Percentiles rank a stretch among this genome's conserved stretches.
These are phyloP conservation scores for Aurelia aurita complex sp. Pacific DNA, from an alignment of 30 jellyfish, hydroid and myxozoan species.

Conservation along the genomic window DNA sequence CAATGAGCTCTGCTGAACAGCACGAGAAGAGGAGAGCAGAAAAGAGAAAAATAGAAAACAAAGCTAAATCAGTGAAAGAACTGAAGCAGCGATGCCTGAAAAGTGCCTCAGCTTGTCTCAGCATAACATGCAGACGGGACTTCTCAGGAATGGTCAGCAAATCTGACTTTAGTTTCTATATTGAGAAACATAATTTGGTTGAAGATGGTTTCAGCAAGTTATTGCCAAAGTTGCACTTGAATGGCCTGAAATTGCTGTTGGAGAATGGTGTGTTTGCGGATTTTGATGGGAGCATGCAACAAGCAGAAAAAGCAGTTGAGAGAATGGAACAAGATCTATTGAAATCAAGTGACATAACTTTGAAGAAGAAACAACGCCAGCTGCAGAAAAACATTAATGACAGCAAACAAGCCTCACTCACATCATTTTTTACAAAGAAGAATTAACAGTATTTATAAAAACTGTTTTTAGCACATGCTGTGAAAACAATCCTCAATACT, in stretches of 20 bases:
- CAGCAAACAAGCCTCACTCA: constrained; percentile 6
- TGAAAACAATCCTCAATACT: neutral
- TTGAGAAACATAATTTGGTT: constrained; percentile 29
- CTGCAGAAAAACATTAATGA: constrained; percentile 7
- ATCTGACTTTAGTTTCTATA: constrained; percentile 29
- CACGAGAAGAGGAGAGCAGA: constrained; percentile 20
- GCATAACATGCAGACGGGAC: constrained; percentile 18
- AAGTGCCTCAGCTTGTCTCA: constrained; percentile 20
- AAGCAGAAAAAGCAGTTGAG: neutral
- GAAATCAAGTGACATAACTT: neutral
- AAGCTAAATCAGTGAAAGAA: constrained; percentile 10
- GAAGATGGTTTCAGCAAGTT: constrained; percentile 27
- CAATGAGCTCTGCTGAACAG: constrained; percentile 6
- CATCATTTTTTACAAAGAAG: neutral
- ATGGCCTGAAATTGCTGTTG: neutral
- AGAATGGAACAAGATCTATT: too few relatives aligned
- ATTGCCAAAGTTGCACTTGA: constrained; percentile 20
- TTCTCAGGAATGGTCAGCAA: constrained; percentile 17
- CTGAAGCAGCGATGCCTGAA: constrained; percentile 9
- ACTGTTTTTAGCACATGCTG: neutral
- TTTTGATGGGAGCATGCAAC: constrained; percentile 31
- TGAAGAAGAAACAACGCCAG: constrained; percentile 14
- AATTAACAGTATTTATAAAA: neutral
- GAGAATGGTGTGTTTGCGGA: neutral
- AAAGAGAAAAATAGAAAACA: neutral